Evolutionary conservation across 2,797 vertebrate genomes (phyloP), one percentile per base, ranked within the genome.

Genomic region (Rhynchotus rufescens): DNA sequence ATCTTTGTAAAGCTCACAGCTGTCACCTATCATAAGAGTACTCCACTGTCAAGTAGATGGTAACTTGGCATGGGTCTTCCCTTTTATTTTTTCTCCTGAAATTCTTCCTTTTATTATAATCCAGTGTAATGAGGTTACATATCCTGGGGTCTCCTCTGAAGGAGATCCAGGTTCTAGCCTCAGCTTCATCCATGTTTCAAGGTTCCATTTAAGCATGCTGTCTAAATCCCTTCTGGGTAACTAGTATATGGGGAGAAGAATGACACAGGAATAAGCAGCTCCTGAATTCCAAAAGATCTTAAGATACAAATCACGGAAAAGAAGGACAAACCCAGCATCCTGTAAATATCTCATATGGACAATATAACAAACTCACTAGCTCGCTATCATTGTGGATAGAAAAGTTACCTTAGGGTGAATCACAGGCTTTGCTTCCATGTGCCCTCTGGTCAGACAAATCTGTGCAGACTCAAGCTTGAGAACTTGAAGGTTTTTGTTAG

Each of bases 401-500:
- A 26, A 69, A 66, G 19, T 8, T 57, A 20, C 32, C 8, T 64
- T 19, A 19, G 15, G 10, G 32, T 66, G 44, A 60, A 19, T 3
- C 23, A 82, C 22, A 17, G 6, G 32, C 32, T 73, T 76, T 20
- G 5, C 10, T 52, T 34, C 6, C 8, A 20, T 0, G 0, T 4
- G 22, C 6, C 49, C 14, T 81, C 49, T 40, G 60, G n/a, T 34
- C 23, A 76, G 28, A 36, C 26, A 44, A 4, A 1, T 60, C 8
- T 0, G 10, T 22, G 3, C 0, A 2, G 9, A 7, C 15, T 76
- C 19, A 0, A 17, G 10, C 6, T 84, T 76, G 59, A 42, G 56
- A 20, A 10, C 14, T 9, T 12, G 2, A 2, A 79, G 11, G 17
- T 44, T 57, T 61, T 45, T 56, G 9, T 17, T 21, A 36, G 25